Percentiles rank a stretch among this genome's conserved stretches.
These are phyloP conservation scores for Rafetus swinhoei DNA, from an alignment of 2,113 vertebrate genomes.

Conservation along the genomic window DNA sequence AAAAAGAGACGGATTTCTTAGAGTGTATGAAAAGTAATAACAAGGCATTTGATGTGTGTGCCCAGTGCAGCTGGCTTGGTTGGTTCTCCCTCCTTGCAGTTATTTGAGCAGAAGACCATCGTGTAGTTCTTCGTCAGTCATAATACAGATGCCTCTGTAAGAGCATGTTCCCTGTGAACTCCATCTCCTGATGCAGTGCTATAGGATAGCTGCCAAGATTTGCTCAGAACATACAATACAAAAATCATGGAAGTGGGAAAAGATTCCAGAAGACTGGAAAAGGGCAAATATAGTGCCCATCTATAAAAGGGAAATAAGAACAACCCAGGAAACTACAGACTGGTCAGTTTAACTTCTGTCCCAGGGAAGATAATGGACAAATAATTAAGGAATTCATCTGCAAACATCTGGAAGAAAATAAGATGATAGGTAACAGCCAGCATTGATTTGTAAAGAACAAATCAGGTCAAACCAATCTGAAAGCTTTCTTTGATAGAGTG, in stretches of 20 bases:
- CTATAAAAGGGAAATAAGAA: no score
- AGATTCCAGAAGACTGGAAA: no score
- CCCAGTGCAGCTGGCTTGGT: not conserved
- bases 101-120: not conserved
- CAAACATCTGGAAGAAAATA: no score
- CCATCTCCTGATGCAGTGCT: not conserved
- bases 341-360: no score
- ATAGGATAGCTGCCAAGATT: not conserved
- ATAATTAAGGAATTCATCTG: no score
- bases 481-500: no score
- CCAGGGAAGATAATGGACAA: no score
- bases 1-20: not conserved
- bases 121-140: not conserved
- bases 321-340: no score
- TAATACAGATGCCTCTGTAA: not conserved
- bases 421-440: no score
- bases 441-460: no score
- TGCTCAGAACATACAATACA: not conserved
- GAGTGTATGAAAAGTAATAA: not conserved
- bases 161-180: rapidly evolving
- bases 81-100: not conserved
- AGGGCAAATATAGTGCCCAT: no score
- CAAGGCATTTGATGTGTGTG: not conserved
- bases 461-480: no score
- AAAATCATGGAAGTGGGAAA: not conserved